Evolutionary conservation across 2,113 vertebrate genomes (phyloP).

Genomic region (Pelvicachromis taeniatus): DNA sequence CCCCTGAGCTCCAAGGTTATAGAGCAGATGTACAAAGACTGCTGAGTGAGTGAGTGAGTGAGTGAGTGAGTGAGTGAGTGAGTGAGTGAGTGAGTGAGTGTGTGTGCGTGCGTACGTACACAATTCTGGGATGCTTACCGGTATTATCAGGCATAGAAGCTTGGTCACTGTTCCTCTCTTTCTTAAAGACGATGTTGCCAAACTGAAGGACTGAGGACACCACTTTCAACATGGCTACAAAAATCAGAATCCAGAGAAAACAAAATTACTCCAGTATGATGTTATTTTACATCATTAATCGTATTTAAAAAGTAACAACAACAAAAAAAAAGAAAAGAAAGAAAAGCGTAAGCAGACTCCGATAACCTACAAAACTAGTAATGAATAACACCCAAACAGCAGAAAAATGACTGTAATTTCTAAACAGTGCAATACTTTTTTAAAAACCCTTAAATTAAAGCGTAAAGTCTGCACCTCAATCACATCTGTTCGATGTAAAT

Average conservation of each 20-base stretch:
- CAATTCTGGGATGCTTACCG: constrained; percentile 65
- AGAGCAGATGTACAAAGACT: not conserved
- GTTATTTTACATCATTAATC: not conserved
- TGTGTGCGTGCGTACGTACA: not conserved
- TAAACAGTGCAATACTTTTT: not conserved
- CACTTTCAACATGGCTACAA: constrained; percentile 93
- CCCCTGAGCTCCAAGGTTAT: not conserved
- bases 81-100: not conserved
- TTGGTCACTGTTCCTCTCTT: constrained; percentile 96
- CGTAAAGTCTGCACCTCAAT: too few species aligned
- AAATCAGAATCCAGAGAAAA: not conserved
- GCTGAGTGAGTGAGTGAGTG: not conserved
- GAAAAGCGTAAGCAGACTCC: not conserved
- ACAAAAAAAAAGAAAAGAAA: not conserved
- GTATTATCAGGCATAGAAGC: constrained; percentile 99
- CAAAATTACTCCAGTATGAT: not conserved
- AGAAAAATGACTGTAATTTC: not conserved
- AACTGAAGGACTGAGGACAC: constrained; percentile 97
- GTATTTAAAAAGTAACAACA: not conserved
- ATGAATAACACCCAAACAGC: not conserved
- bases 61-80: not conserved
- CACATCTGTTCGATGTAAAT: too few species aligned
- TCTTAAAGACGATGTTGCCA: constrained; percentile 96
- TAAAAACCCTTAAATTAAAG: too few species aligned
- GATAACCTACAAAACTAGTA: not conserved